Base-by-base conservation (phyloP, 2,797 vertebrate species). In the Schizopygopsis pylzovi region DNA sequence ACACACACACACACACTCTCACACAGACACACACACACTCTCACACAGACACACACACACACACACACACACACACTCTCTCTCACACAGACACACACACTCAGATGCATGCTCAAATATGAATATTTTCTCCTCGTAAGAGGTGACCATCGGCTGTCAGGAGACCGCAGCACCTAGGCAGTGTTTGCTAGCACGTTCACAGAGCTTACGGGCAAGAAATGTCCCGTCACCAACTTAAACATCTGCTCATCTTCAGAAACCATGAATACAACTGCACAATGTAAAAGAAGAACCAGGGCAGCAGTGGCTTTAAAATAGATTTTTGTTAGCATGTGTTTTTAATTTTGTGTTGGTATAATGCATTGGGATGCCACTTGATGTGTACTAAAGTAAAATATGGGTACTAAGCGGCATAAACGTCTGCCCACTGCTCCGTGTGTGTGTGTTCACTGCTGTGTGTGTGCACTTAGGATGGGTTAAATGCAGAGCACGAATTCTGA, bases 31-130 rank as follows among this genome's bases (percentile, higher is more conserved):
- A 28, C 28, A 33, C 28, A 1, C 28, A 1, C 2, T 33, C 33
- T 4, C 37, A 0, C 37, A 39, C 37, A 28, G 28, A 28, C 28
- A 28, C 28, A 28, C 28, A 28, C 28, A 28, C 28, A 28, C 28
- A 28, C 28, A 28, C 28, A 1, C 28, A 28, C 28, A 28, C 28
- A 1, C 28, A 28, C 25, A 28, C 25, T 28, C 1, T 28, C 25
- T 28, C 25, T 28, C 25, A 28, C 25, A 28, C 25, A 28, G 25
- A 28, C 25, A 28, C 52, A 22, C 20, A n/a, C 54, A 22, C 54
- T 77, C 33, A 77, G 82, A 84, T 52, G 67, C 16, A 54, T 0
- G 9, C 72, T 84, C 59, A 84, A 77, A 84, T 84, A 77, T 84
- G 54, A 12, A 73, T 61, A 70, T 73, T 73, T 63, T 49, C 71